Conservation (phyloP, 2,113 vertebrate species). For the Aix galericulata region DNA sequence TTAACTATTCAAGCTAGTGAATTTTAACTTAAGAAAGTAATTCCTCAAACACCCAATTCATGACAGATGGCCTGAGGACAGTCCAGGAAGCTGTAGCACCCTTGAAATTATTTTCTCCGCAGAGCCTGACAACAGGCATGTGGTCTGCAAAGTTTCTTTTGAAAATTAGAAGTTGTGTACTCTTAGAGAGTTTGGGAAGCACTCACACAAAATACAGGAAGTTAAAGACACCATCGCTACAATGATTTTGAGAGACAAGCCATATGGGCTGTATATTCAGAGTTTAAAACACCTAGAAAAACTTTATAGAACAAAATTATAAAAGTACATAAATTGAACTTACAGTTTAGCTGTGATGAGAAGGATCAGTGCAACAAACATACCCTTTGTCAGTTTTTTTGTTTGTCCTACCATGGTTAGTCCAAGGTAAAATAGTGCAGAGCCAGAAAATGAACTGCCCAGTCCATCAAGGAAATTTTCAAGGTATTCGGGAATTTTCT, state of each 20-base stretch:
- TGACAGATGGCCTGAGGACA: fast-evolving
- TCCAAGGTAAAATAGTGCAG: conserved; percentile 96
- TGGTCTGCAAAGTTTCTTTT: neutral
- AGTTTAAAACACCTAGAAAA: neutral
- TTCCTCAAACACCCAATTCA: neutral
- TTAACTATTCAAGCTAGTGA: neutral
- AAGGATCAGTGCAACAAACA: conserved; percentile 90
- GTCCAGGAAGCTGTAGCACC: neutral
- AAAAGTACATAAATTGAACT: conserved; percentile 73
- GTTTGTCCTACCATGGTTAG: conserved; percentile 96
- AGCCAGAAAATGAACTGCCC: conserved; percentile 93
- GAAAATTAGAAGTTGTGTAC: neutral
- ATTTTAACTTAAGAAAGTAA: neutral
- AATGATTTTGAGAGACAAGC: neutral
- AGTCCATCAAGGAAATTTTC: conserved; percentile 93
- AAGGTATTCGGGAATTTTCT: conserved; percentile 89
- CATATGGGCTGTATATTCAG: neutral
- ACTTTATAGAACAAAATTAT: neutral
- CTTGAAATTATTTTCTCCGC: neutral
- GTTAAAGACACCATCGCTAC: neutral
- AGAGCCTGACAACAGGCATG: neutral
- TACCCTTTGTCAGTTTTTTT: conserved; percentile 87
- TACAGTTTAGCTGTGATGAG: conserved; percentile 98
- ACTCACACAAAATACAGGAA: neutral
- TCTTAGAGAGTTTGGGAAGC: neutral